Conservation (phyloP, 1,140 invertebrate genomes). For the Ips typographus region DNA sequence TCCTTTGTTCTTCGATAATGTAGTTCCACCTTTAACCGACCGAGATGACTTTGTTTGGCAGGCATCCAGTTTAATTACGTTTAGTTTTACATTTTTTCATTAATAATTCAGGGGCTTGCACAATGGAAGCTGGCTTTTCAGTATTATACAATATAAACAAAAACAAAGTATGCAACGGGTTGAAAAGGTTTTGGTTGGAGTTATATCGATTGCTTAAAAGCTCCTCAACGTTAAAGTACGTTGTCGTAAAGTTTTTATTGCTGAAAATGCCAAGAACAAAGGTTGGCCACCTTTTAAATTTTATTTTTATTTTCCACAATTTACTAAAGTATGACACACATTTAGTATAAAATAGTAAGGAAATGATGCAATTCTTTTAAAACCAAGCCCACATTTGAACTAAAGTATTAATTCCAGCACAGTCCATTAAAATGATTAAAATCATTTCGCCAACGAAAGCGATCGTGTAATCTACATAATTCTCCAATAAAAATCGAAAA, state of each 20-base stretch:
- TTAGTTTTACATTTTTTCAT: not conserved
- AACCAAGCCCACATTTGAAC: slow-evolving; percentile 23
- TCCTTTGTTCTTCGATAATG: slow-evolving; percentile 22
- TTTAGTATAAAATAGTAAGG: too few relatives aligned
- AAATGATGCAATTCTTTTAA: slow-evolving; percentile 3
- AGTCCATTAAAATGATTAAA: slow-evolving; percentile 39
- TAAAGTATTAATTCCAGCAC: slow-evolving; percentile 34
- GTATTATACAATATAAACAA: too few relatives aligned
- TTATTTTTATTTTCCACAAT: too few relatives aligned
- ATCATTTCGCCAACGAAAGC: slow-evolving; percentile 33
- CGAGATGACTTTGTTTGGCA: slow-evolving; percentile 22
- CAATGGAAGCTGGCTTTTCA: too few relatives aligned
- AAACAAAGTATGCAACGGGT: not conserved
- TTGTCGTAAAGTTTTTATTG: slow-evolving; percentile 28
- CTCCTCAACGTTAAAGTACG: slow-evolving; percentile 10
- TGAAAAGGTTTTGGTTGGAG: not conserved
- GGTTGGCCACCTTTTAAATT: slow-evolving; percentile 27
- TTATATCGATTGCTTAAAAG: slow-evolving; percentile 5
- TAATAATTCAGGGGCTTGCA: too few relatives aligned
- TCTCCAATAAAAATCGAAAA: slow-evolving; percentile 29
- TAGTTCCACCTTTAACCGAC: slow-evolving; percentile 14
- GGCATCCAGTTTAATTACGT: slow-evolving; percentile 27
- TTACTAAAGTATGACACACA: too few relatives aligned
- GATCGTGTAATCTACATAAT: slow-evolving; percentile 35
- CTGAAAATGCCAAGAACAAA: slow-evolving; percentile 30